A percentile compares a stretch with the other conserved stretches of the same genome.
Evolutionary conservation across 2,888 invertebrate species (phyloP).

Genomic region (Drosophila engyochracea): DNA sequence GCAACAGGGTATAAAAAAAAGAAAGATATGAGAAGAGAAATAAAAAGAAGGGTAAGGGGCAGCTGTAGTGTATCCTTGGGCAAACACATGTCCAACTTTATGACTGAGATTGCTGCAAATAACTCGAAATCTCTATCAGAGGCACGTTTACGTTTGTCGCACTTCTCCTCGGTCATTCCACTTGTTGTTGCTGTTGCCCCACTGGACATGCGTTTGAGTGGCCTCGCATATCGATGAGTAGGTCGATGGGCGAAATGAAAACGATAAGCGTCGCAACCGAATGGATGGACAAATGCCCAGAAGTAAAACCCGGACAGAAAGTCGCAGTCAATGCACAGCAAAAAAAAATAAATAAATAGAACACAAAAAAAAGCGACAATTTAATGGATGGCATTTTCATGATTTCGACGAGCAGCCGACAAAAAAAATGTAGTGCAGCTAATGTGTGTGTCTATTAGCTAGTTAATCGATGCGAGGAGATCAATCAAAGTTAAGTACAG

Average conservation of each 20-base stretch:
- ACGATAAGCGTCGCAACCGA: conserved; percentile 42
- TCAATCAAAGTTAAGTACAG: conserved; percentile 8
- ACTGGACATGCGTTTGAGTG: conserved; percentile 43
- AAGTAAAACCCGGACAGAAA: conserved; percentile 12
- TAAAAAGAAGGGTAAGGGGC: not conserved
- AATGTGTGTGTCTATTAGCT: conserved; percentile 11
- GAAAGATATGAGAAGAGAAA: not conserved
- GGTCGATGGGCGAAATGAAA: conserved; percentile 30
- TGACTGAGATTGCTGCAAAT: conserved; percentile 77
- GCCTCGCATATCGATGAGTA: conserved; percentile 55
- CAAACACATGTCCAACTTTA: conserved; percentile 63
- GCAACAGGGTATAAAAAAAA: not conserved
- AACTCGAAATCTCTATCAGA: conserved; percentile 66
- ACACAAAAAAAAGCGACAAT: conserved; percentile 50
- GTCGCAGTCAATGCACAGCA: conserved; percentile 32
- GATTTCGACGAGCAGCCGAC: conserved; percentile 52
- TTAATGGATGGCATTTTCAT: conserved; percentile 60
- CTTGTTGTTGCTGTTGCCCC: conserved; percentile 1
- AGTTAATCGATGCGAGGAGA: not conserved
- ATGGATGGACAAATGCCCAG: conserved; percentile 29
- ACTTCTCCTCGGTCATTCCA: not conserved
- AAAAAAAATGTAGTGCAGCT: conserved; percentile 21
- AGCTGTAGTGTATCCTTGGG: conserved; percentile 13
- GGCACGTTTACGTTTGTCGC: conserved; percentile 50
- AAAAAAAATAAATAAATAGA: not conserved